Conservation (phyloP, 2,797 vertebrate genomes). For the Zalophus californianus region DNA sequence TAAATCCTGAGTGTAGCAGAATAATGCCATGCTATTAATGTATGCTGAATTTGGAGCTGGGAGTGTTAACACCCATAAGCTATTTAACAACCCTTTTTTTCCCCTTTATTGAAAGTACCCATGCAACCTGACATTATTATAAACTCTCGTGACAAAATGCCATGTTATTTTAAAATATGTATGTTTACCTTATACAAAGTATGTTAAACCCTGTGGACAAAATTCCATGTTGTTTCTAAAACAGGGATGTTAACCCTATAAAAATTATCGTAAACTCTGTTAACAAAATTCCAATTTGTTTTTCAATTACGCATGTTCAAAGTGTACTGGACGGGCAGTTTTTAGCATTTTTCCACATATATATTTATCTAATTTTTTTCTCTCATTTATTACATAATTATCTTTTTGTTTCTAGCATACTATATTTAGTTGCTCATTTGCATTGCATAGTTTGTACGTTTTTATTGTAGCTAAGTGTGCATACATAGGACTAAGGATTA, state of each 20-base stretch:
- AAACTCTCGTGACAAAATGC: constrained; percentile 44
- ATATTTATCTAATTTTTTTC: constrained; percentile 20
- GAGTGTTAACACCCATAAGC: constrained; percentile 43
- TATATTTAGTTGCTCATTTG: constrained; percentile 9
- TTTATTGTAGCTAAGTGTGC: constrained; percentile 63
- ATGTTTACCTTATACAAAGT: neutral
- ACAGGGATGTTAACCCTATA: neutral
- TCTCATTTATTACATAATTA: constrained; percentile 59
- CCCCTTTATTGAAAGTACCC: constrained; percentile 58
- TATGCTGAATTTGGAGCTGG: constrained; percentile 33
- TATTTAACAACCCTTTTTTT: constrained; percentile 42
- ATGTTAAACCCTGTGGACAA: constrained; percentile 3
- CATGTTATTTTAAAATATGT: constrained; percentile 31
- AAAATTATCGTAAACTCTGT: constrained; percentile 59
- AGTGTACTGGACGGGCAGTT: neutral
- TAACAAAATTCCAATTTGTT: constrained; percentile 52
- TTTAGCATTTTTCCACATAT: constrained; percentile 46
- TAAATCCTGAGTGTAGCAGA: constrained; percentile 66
- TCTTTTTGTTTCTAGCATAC: neutral
- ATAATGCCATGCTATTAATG: constrained; percentile 36
- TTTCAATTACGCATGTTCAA: neutral
- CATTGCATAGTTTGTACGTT: neutral
- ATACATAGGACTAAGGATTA: constrained; percentile 53
- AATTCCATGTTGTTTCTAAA: constrained; percentile 20
- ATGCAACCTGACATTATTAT: neutral